Evolutionary conservation across 2,113 vertebrate genomes (phyloP), one percentile per base, ranked within the genome.

Genomic region (Numenius arquata): DNA sequence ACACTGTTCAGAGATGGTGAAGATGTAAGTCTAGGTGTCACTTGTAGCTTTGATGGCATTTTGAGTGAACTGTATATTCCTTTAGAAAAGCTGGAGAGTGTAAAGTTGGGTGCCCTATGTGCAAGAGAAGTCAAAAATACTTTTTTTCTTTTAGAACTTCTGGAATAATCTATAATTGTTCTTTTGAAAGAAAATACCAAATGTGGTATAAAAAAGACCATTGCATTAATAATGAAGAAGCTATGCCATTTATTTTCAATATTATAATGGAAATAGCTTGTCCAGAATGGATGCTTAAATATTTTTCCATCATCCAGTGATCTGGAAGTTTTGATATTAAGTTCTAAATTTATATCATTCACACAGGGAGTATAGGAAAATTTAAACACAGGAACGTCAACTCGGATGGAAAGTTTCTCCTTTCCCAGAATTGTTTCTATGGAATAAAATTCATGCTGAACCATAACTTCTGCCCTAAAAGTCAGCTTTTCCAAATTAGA

Each of bases 401-500:
- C 56, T 77, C 36, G 43, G 53, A 92, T 85, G 93, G 95, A 91
- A 97, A 95, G 48, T 90, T 93, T 23, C 87, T 80, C 30, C 25
- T 89, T 95, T 87, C 95, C 83, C 62, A 90, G 80, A 95, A 93
- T 82, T 94, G 66, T 90, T 95, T 87, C 73, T 93, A 15, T 89
- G 96, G 88, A 96, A 91, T 89, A 85, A 95, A 93, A 79, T 38
- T 27, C 25, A 48, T 55, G 29, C 30, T 72, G 84, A 82, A 58
- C 53, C 0, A 0, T 84, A 94, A 80, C 16, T 93, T 40, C 45
- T 84, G 70, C 26, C 72, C 32, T 80, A 34, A 38, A 62, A 85
- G 67, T 85, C 70, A 94, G 41, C 62, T 93, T 90, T 93, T 90
- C 61, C 58, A 87, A 78, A 82, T 72, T 68, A 59, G 75, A 87